Base-by-base conservation (phyloP, 1,140 invertebrate genomes). In the Copidosoma floridanum region DNA sequence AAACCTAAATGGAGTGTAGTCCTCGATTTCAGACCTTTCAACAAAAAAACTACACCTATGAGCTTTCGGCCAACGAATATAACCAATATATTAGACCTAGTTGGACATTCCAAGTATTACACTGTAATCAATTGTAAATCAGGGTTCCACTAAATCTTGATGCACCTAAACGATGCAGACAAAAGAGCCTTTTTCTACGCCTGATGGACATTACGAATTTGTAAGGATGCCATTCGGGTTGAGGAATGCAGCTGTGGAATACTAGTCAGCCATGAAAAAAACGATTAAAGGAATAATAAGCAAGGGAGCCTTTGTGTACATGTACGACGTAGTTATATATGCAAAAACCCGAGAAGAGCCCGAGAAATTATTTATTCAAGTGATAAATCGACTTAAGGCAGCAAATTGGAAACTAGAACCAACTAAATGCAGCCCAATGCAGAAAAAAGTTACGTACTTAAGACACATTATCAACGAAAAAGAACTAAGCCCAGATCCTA, bases 41-140 rank as follows among this genome's bases (percentile, higher is more conserved):
- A 81, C 58, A 70, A 76, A 12, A 69, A 66, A 54, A 79, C 74
- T 2, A 65, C 74, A 10, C 67, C 66, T 6, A 82, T 85, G 57
- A 65, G 68, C 18, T 85, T 78, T 64, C 83, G 84, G 0, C 46
- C 86, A 10, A 83, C 84, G 0, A 75, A 82, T 47, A 82, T 84
- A 21, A 68, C 73, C 8, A 74, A 81, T 8, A 71, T 70, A n/a
- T 24, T 69, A 11, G 69, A 81, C 55, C 56, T 64, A n/a, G 46
- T 83, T 24, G 66, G 64, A 3, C 68, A 67, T 2, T 50, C 67
- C 7, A 65, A 65, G 38, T 76, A 68, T 43, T 82, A 82, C 57
- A 66, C 71, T 16, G 65, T 69, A 0, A 58, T 82, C 2, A 81
- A 83, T 68, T 61, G 83, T 32, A 70, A 65, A 4, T 73, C 67